Evolutionary conservation across 2,888 invertebrate genomes (phyloP), one percentile per base, ranked within the genome.

Genomic region (Platypus cylindrus): DNA sequence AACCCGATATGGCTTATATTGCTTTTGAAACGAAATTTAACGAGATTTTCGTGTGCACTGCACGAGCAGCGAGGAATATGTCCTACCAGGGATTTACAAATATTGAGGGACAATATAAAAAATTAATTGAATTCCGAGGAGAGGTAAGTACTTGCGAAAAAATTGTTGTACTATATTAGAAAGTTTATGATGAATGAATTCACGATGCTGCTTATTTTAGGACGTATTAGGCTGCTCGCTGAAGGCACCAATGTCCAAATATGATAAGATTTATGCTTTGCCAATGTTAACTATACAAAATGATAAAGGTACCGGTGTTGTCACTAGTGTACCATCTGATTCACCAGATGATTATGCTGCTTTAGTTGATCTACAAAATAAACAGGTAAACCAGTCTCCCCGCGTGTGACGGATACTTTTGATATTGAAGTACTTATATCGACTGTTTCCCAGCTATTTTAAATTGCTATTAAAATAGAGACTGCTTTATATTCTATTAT

Each of bases 291-390:
- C 91, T 1, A 91, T 99, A 50, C 94, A 91, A 58, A 89, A 91
- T 56, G 91, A 94, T 52, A 98, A 98, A 64, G 97, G 97, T 11
- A 98, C 98, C 1, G 98, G 97, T 2, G 76, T 98, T 20, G 98
- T 99, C 0, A 93, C 94, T 0, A 93, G 93, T 47, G 98, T 98
- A 1, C 97, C 95, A 0, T 97, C 97, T 0, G 98, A 98, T 66
- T 86, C 98, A 0, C 97, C 98, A 0, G 98, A 99, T 60, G 98
- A 98, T 63, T 97, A 84, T 62, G 95, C 95, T 0, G 97, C 97
- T 4, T 67, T 98, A 3, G 68, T 80, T 7, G 98, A 99, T 63
- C 66, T 98, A 40, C 90, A 95, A 58, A 95, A 94, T 59, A 98
- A 98, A 59, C 76, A 78, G 38, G 40, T 40, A 34, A 18, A 13